Conservation (phyloP, 2,113 vertebrate genomes). For the Fregata magnificens region DNA sequence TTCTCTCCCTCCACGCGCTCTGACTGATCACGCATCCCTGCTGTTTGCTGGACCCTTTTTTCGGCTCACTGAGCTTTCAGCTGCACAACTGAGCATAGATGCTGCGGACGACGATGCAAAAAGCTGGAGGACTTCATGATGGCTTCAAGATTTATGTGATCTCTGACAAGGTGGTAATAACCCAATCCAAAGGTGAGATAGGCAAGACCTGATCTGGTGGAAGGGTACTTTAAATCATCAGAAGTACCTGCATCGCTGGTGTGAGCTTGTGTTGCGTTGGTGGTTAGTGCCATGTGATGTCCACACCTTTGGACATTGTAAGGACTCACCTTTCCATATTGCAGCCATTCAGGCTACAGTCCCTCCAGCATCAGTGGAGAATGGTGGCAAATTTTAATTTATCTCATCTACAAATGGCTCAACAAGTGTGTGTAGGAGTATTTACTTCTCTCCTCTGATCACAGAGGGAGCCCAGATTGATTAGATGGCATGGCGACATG, state of each 20-base stretch:
- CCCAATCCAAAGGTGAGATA: not conserved
- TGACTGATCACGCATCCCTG: not conserved
- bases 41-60: not conserved
- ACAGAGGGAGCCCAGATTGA: not conserved
- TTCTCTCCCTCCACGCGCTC: not conserved
- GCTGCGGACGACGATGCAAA: rapidly evolving
- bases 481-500: not conserved
- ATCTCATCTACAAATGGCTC: not conserved
- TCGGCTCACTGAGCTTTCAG: not conserved
- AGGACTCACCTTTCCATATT: not conserved
- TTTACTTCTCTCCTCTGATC: not conserved
- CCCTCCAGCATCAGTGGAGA: not conserved
- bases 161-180: not conserved
- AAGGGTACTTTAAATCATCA: not conserved
- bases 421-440: rapidly evolving
- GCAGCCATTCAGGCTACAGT: not conserved
- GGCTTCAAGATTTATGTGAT: too few relatives aligned
- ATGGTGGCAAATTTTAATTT: not conserved
- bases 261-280: not conserved
- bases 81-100: rapidly evolving
- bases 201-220: not conserved
- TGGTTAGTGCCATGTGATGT: not conserved
- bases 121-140: not conserved
- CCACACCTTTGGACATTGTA: not conserved
- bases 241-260: too few relatives aligned